Evolutionary conservation across 2,888 invertebrate species (phyloP), one percentile per base, ranked within the genome.

Genomic region (Xylota sylvarum): DNA sequence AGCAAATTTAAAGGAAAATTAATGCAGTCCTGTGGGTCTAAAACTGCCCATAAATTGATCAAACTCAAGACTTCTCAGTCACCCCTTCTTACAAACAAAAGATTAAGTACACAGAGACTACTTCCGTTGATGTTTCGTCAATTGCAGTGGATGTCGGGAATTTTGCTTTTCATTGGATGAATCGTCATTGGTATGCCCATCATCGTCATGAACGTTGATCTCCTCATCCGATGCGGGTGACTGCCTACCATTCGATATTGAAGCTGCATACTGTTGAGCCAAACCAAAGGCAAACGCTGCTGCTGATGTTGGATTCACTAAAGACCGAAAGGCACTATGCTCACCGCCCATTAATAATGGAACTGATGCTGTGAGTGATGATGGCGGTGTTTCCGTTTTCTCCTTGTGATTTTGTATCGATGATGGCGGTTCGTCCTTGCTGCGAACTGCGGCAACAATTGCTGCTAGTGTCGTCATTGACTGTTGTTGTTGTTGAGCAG

Each of bases 301-400:
- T 32, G 95, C 94, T 23, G 92, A 91, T 74, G 95, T 94, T 88
- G 94, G 94, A 88, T 95, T 94, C 88, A 95, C 94, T 87, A 96
- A 94, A 30, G 96, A 95, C 89, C 96, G 96, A 93, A 97, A 97
- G 14, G 97, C 97, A 93, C 97, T 97, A 94, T 97, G 96, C 93
- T 97, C 97, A 93, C 97, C 97, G 93, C 97, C 97, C 96, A 97
- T 97, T 92, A 93, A 93, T 92, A 93, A 93, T 92, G 93, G 92
- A 92, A 90, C 91, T 92, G 92, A 92, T 93, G 91, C 92, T 92
- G 91, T 92, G 92, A 89, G 91, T 91, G 91, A 92, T 90, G 90
- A 90, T 85, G 89, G 89, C 74, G 76, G 64, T 88, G 90, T 92
- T 92, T 91, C 93, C 93, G 93, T 91, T 93, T 93, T 92, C 93